A percentile compares a stretch with the other conserved stretches of the same genome.
Evolutionary conservation across 2,113 vertebrate species (phyloP).

Genomic region (Neodon shergylaensis): DNA sequence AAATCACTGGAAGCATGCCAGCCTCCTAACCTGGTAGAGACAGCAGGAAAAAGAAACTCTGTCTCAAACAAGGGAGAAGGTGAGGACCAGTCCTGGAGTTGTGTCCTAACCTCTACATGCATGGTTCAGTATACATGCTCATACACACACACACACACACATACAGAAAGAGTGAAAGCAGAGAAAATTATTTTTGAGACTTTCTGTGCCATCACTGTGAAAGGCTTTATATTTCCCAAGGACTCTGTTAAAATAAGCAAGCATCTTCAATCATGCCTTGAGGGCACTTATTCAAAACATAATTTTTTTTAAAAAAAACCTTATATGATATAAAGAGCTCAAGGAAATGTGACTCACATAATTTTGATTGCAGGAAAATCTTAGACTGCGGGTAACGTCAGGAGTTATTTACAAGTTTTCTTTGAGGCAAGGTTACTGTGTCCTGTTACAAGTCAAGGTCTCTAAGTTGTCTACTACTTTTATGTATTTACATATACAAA

Average conservation of each 20-base stretch:
- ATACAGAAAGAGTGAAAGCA: not conserved
- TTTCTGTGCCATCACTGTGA: not conserved
- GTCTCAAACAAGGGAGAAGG: not conserved
- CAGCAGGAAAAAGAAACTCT: not conserved
- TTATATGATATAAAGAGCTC: not conserved
- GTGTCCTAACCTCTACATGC: not conserved
- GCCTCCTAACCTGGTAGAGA: not conserved
- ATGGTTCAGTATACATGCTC: not conserved
- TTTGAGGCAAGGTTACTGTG: not conserved
- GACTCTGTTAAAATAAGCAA: not conserved
- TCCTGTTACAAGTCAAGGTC: not conserved
- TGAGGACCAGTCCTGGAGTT: not conserved
- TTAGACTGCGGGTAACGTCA: not conserved
- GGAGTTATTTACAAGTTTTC: constrained; percentile 29
- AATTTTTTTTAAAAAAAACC: not conserved
- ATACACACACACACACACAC: not conserved
- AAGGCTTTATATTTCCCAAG: not conserved
- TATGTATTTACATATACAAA: not conserved
- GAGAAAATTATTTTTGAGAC: not conserved
- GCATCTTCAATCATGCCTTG: not conserved
- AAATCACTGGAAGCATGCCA: not conserved
- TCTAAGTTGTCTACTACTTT: not conserved
- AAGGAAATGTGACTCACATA: not conserved
- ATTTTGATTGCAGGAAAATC: not conserved
- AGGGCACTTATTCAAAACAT: not conserved